These are phyloP conservation scores for Acanthaster planci DNA, from an alignment of 35 echinoderm and acorn worm genomes.

Conservation along the genomic window DNA sequence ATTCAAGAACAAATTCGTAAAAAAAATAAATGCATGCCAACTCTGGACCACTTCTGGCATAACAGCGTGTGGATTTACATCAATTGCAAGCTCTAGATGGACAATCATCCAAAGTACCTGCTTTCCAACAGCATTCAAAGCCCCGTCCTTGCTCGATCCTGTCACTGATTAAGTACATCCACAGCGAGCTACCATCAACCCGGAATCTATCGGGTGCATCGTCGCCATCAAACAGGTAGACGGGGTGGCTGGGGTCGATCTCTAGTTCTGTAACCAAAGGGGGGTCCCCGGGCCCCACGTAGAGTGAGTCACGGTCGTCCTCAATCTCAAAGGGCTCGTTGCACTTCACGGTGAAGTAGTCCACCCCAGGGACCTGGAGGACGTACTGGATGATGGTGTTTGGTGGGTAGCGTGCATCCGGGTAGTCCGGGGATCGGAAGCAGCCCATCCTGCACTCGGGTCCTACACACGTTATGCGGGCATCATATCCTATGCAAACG, in stretches of 20 bases:
- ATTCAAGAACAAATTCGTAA: too few relatives aligned
- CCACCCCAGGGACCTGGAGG: not conserved
- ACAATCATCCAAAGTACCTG: constrained; percentile 5
- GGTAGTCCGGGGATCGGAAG: not conserved
- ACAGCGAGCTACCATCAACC: not conserved
- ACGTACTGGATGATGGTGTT: not conserved
- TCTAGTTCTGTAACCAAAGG: not conserved
- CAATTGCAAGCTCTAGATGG: too few relatives aligned
- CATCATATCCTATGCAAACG: not conserved
- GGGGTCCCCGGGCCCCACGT: not conserved
- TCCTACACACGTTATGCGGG: too few relatives aligned
- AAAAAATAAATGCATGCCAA: too few relatives aligned
- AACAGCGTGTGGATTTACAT: too few relatives aligned
- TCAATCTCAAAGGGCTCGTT: not conserved
- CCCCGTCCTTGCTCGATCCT: not conserved
- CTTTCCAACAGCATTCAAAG: not conserved
- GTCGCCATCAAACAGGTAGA: not conserved
- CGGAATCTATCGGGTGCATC: not conserved
- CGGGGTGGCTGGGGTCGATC: not conserved
- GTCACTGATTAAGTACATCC: constrained; percentile 1
- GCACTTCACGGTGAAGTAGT: not conserved
- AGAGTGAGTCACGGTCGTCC: not conserved
- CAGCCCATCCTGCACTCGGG: not conserved
- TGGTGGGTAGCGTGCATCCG: not conserved
- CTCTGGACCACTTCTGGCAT: too few relatives aligned